Evolutionary conservation across 2,888 invertebrate genomes (phyloP).

Genomic region (Cybosia mesomella): DNA sequence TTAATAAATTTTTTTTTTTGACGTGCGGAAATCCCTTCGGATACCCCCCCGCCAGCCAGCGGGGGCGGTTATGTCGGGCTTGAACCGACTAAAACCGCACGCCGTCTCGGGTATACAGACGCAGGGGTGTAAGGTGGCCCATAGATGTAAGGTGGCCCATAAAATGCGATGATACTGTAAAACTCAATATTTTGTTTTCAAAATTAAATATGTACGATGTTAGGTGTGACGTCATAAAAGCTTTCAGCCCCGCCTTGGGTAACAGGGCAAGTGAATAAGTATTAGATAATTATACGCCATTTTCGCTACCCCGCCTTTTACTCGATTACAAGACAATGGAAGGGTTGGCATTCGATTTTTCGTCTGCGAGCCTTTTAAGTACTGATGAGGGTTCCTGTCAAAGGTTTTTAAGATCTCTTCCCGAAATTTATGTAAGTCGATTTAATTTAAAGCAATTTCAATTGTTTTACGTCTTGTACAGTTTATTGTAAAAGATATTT

Average conservation of each 20-base stretch:
- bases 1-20: too few species aligned
- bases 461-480: neutral
- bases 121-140: too few species aligned
- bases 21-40: too few species aligned
- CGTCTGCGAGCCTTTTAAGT: constrained; percentile 15
- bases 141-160: too few species aligned
- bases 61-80: too few species aligned
- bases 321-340: constrained; percentile 41
- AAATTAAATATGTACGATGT: neutral
- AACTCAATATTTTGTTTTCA: neutral
- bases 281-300: constrained; percentile 48
- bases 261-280: constrained; percentile 47
- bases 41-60: too few species aligned
- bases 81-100: too few species aligned
- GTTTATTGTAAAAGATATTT: neutral
- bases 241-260: constrained; percentile 27
- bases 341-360: constrained; percentile 33
- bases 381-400: constrained; percentile 5
- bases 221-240: constrained; percentile 32
- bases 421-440: constrained; percentile 14
- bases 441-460: neutral
- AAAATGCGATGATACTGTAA: neutral
- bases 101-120: too few species aligned
- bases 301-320: constrained; percentile 34
- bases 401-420: constrained; percentile 1